Conservation (phyloP, 2,888 invertebrate genomes). For the Diarsia mendica region DNA sequence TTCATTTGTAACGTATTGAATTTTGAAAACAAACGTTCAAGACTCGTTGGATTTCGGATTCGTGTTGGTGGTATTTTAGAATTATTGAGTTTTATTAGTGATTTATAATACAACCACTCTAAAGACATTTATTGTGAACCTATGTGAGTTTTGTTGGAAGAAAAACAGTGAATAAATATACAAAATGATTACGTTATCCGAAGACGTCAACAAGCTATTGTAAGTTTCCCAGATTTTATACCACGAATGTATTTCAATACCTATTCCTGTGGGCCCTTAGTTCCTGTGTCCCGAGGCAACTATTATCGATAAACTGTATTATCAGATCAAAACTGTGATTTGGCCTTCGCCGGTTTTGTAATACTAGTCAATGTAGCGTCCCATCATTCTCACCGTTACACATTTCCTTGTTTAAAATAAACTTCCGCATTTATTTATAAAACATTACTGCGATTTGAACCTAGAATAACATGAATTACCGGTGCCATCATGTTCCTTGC, state of each 20-base stretch:
- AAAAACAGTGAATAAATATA: slow-evolving; percentile 39
- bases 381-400: slow-evolving; percentile 42
- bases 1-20: slow-evolving; percentile 75
- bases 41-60: slow-evolving; percentile 60
- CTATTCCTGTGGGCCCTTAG: no score
- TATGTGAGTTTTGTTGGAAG: slow-evolving; percentile 59
- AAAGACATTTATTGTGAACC: slow-evolving; percentile 51
- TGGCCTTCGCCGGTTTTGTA: not conserved
- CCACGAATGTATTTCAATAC: slow-evolving; percentile 5
- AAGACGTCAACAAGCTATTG: slow-evolving; percentile 82
- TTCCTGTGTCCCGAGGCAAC: not conserved
- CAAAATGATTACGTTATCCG: slow-evolving; percentile 77
- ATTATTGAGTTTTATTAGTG: slow-evolving; percentile 53
- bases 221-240: slow-evolving; percentile 72
- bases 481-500: not conserved
- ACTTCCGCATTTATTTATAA: slow-evolving; percentile 31
- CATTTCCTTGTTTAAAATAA: slow-evolving; percentile 23
- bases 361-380: slow-evolving; percentile 23
- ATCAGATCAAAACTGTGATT: not conserved
- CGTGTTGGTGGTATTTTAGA: slow-evolving; percentile 60
- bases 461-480: not conserved
- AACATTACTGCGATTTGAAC: not conserved
- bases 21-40: slow-evolving; percentile 76
- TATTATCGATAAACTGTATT: not conserved
- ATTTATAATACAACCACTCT: slow-evolving; percentile 34